phyloP scores from a whole-genome alignment of 2,113 vertebrate species.

The Crotalus helleri region DNA sequence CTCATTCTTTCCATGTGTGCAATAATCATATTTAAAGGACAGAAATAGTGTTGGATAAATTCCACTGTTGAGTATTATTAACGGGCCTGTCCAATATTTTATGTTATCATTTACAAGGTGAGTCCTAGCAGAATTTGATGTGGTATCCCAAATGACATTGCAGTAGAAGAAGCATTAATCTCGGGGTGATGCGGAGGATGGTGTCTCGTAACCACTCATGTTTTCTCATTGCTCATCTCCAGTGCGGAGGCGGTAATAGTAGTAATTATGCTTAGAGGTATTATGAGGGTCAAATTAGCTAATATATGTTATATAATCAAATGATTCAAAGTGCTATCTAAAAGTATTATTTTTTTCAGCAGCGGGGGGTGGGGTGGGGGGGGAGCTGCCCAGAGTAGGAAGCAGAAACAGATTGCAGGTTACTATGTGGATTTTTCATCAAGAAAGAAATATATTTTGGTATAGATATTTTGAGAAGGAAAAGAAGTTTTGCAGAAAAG shows the following conservation, averaged over 20 bases:
- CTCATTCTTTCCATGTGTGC: slow-evolving; percentile 40
- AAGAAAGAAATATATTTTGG: slow-evolving; percentile 65
- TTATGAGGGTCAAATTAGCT: slow-evolving; percentile 29
- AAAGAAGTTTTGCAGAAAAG: slow-evolving; percentile 84
- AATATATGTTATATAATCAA: slow-evolving; percentile 18
- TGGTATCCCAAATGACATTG: slow-evolving; percentile 40
- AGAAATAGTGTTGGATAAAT: slow-evolving; percentile 24
- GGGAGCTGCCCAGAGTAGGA: slow-evolving; percentile 50
- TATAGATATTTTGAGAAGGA: slow-evolving; percentile 72
- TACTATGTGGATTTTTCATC: slow-evolving; percentile 41
- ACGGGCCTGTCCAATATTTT: slow-evolving; percentile 42
- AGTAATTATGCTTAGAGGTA: slow-evolving; percentile 19
- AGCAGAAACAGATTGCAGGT: slow-evolving; percentile 18
- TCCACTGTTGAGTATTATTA: slow-evolving; percentile 43
- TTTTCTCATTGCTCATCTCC: slow-evolving; percentile 58
- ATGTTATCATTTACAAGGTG: slow-evolving; percentile 29
- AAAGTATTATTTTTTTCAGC: slow-evolving; percentile 47
- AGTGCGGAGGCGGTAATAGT: slow-evolving; percentile 45
- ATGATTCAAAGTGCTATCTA: slow-evolving; percentile 39
- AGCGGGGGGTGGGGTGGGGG: slow-evolving; percentile 44
- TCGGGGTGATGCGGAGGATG: not conserved
- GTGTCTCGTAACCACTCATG: slow-evolving; percentile 50
- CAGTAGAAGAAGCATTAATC: not conserved
- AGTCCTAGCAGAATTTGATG: slow-evolving; percentile 35
- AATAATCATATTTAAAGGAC: slow-evolving; percentile 34